Conservation (phyloP, 2,888 invertebrate species). For the Lasioglossum malachurum region DNA sequence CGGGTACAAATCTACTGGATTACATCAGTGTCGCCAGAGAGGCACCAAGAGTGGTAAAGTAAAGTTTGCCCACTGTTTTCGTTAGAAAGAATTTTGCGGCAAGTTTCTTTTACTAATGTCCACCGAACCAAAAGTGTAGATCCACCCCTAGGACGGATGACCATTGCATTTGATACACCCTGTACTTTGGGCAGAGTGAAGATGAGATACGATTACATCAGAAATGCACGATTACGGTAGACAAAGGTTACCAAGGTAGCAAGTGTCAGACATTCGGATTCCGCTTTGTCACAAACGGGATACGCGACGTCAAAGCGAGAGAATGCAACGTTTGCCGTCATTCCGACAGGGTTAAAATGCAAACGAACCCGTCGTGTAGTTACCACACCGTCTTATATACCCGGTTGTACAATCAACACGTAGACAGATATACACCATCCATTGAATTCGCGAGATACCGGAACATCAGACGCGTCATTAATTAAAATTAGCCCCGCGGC, state of each 20-base stretch:
- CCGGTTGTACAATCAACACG: slow-evolving; percentile 11
- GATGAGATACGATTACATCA: neutral
- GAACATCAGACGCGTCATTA: neutral
- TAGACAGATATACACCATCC: neutral
- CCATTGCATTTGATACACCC: no score
- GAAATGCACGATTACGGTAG: neutral
- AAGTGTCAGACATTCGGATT: neutral
- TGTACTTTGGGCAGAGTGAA: no score
- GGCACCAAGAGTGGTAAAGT: no score
- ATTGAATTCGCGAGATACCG: neutral
- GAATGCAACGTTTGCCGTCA: slow-evolving; percentile 29
- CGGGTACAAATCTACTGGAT: no score
- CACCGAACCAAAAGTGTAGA: no score
- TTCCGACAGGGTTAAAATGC: slow-evolving; percentile 16
- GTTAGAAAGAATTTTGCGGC: no score
- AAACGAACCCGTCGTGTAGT: slow-evolving; percentile 32
- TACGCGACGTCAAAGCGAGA: slow-evolving; percentile 31
- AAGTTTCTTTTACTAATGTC: no score
- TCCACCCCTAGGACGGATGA: no score
- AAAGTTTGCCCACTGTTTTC: no score
- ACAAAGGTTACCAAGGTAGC: neutral
- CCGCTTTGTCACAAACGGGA: slow-evolving; percentile 14
- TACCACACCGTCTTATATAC: slow-evolving; percentile 26
- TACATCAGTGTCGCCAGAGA: no score
- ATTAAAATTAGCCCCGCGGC: slow-evolving; percentile 20